Percentiles rank a stretch among this genome's conserved stretches.
Conservation (phyloP, 2,797 vertebrate genomes). For the Melanotaenia maccullochi region DNA sequence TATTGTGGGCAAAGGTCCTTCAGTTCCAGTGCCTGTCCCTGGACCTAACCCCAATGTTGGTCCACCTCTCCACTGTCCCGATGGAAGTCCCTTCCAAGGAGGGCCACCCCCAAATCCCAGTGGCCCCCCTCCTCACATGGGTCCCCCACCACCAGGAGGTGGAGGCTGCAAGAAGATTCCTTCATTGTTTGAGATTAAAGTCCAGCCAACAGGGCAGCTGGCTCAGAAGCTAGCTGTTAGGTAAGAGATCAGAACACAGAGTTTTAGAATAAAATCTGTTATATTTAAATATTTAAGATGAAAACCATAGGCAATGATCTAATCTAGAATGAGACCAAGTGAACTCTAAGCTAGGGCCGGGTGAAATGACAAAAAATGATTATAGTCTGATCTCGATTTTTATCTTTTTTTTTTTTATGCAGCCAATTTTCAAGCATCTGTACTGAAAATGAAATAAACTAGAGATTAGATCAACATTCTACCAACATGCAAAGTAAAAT, state of each 20-base stretch:
- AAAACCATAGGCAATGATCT: background rate
- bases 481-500: too few relatives aligned
- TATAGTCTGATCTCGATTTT: too few relatives aligned
- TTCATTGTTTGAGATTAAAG: slow-evolving; percentile 94
- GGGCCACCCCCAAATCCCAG: slow-evolving; percentile 69
- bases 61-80: slow-evolving; percentile 67
- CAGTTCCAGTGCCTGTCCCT: slow-evolving; percentile 59
- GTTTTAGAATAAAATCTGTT: background rate
- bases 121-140: slow-evolving; percentile 81
- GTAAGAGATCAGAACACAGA: slow-evolving; percentile 69
- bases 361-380: too few relatives aligned
- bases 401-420: too few relatives aligned
- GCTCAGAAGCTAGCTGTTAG: slow-evolving; percentile 94
- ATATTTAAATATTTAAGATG: background rate
- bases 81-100: slow-evolving; percentile 75
- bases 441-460: too few relatives aligned
- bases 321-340: background rate
- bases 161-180: slow-evolving; percentile 88
- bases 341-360: too few relatives aligned
- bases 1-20: slow-evolving; percentile 61
- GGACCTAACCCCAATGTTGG: slow-evolving; percentile 66
- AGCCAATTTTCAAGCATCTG: too few relatives aligned
- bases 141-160: slow-evolving; percentile 75
- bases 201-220: slow-evolving; percentile 93
- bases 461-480: too few relatives aligned